A percentile compares a stretch with the other conserved stretches of the same genome.
Evolutionary conservation across 2,888 invertebrate genomes (phyloP).

Genomic region (Xestia sexstrigata): DNA sequence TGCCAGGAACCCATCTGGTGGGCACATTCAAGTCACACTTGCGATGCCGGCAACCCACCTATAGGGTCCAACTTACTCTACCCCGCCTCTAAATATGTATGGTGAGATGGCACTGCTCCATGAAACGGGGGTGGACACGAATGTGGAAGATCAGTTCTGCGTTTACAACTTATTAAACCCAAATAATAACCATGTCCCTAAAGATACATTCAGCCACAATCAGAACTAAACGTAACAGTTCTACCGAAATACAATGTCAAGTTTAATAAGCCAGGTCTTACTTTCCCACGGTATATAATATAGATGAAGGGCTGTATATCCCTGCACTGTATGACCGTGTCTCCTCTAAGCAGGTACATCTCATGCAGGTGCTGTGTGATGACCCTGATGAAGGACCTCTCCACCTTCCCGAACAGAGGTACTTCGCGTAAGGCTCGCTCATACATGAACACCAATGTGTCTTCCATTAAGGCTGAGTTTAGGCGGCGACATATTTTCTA

Average conservation of each 20-base stretch:
- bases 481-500: constrained; percentile 87
- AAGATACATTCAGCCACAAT: background rate
- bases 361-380: constrained; percentile 88
- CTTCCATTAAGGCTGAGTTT: constrained; percentile 89
- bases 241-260: background rate
- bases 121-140: no score
- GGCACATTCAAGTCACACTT: no score
- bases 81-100: no score
- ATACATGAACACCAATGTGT: constrained; percentile 89
- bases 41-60: no score
- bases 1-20: no score
- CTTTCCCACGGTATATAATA: constrained; percentile 89
- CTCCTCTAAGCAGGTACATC: constrained; percentile 88
- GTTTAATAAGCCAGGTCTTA: constrained; percentile 61
- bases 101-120: no score
- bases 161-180: background rate
- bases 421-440: constrained; percentile 88
- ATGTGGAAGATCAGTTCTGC: background rate
- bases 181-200: background rate
- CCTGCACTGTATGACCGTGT: constrained; percentile 86
- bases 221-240: background rate
- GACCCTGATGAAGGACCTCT: constrained; percentile 89
- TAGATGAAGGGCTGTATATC: constrained; percentile 87
- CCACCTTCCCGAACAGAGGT: constrained; percentile 89
- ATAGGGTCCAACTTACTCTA: no score